phyloP scores from a whole-genome alignment of 2,113 vertebrate species.

The Tetraodon nigroviridis region DNA sequence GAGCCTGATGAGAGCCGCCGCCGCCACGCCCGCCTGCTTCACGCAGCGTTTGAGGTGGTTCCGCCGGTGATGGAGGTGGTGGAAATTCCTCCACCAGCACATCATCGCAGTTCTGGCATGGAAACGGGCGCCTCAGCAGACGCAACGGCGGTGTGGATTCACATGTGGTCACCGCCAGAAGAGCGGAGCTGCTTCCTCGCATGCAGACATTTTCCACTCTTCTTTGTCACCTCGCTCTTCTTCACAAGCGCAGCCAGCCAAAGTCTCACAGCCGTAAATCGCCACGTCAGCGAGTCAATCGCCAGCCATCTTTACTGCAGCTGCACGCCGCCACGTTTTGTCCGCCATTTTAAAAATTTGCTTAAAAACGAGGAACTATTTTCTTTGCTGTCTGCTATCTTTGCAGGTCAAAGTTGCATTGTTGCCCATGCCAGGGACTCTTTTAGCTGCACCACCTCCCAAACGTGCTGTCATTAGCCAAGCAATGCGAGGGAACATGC shows the following conservation, averaged over 20 bases:
- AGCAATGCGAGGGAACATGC: neutral
- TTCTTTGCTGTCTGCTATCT: slow-evolving; percentile 25
- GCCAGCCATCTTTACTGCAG: too few species aligned
- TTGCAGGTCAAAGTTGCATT: slow-evolving; percentile 39
- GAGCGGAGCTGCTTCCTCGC: slow-evolving; percentile 11
- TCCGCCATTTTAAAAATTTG: too few species aligned
- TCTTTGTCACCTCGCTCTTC: slow-evolving; percentile 45
- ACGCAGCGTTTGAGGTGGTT: slow-evolving; percentile 49
- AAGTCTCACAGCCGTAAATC: slow-evolving; percentile 60
- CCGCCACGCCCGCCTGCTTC: slow-evolving; percentile 4
- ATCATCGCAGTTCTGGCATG: slow-evolving; percentile 10
- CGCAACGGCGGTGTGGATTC: neutral
- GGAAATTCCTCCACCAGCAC: slow-evolving; percentile 14
- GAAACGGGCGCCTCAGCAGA: slow-evolving; percentile 22
- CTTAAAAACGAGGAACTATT: too few species aligned
- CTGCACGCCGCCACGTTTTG: too few species aligned
- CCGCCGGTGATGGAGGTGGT: slow-evolving; percentile 27
- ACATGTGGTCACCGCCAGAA: slow-evolving; percentile 14
- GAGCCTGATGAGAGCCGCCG: slow-evolving; percentile 30
- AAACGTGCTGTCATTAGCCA: neutral
- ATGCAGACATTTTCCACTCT: neutral
- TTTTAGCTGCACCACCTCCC: too few species aligned
- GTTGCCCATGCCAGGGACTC: slow-evolving; percentile 18
- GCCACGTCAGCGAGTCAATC: too few species aligned
- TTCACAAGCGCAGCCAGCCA: slow-evolving; percentile 36